Conservation (phyloP, 2,888 invertebrate species). For the Baronia brevicornis region DNA sequence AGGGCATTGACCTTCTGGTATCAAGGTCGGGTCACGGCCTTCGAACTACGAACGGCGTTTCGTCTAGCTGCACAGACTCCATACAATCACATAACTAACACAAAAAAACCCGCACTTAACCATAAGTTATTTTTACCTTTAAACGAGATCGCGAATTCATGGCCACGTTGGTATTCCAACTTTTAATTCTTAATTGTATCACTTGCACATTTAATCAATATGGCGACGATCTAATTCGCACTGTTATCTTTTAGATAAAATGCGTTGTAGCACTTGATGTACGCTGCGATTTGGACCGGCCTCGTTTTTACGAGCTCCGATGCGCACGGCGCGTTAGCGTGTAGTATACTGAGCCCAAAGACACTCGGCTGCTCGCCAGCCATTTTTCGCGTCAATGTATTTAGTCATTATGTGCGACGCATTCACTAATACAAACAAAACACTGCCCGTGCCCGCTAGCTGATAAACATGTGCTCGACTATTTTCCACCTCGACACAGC, state of each 20-base stretch:
- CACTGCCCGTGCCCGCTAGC: constrained; percentile 30
- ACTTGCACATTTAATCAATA: constrained; percentile 30
- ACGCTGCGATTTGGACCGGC: constrained; percentile 40
- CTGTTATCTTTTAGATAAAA: constrained; percentile 62
- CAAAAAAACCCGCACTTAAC: constrained; percentile 42
- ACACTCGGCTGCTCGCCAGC: constrained; percentile 35
- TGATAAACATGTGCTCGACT: constrained; percentile 27
- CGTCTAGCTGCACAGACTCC: constrained; percentile 40
- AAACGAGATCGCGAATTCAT: constrained; percentile 60
- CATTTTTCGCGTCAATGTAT: constrained; percentile 67
- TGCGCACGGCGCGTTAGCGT: constrained; percentile 48
- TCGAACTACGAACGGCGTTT: constrained; percentile 65
- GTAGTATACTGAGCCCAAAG: constrained; percentile 39
- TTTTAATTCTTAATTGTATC: constrained; percentile 44
- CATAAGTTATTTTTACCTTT: constrained; percentile 56
- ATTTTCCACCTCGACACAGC: constrained; percentile 19
- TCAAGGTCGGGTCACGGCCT: constrained; percentile 73
- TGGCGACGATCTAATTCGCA: constrained; percentile 54
- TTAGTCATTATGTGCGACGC: constrained; percentile 63
- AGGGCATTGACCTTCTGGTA: constrained; percentile 70
- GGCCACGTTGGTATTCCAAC: constrained; percentile 57
- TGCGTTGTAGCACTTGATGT: constrained; percentile 33
- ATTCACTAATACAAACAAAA: constrained; percentile 64
- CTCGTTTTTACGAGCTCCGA: constrained; percentile 56
- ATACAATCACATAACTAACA: constrained; percentile 45